These are phyloP conservation scores for Cranoglanis bouderius DNA, from an alignment of 2,113 vertebrate species.

Conservation along the genomic window DNA sequence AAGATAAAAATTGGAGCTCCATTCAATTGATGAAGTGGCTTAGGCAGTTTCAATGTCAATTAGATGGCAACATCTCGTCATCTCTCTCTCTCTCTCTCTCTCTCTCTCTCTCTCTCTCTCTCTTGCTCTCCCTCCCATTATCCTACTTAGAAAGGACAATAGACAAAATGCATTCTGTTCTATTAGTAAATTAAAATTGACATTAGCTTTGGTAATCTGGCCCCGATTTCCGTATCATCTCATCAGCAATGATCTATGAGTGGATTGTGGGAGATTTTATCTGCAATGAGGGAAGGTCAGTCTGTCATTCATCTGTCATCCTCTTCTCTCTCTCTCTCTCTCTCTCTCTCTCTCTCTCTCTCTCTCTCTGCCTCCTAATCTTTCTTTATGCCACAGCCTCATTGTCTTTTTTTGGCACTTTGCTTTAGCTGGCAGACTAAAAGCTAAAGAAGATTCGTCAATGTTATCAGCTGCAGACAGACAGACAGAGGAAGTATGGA, in stretches of 20 bases:
- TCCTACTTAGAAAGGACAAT: neutral
- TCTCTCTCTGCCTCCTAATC: constrained; percentile 7
- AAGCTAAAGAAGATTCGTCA: constrained; percentile 43
- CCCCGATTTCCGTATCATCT: neutral
- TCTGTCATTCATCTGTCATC: constrained; percentile 41
- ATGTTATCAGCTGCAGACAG: constrained; percentile 52
- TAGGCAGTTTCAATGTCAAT: constrained; percentile 35
- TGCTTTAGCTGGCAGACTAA: constrained; percentile 37
- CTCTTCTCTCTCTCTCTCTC: constrained; percentile 9
- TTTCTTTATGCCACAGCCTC: neutral
- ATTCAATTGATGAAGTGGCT: constrained; percentile 14
- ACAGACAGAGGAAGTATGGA: constrained; percentile 9
- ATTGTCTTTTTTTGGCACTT: constrained; percentile 40
- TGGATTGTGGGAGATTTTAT: constrained; percentile 34
- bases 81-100: neutral
- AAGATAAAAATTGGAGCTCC: neutral
- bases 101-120: neutral
- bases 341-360: neutral
- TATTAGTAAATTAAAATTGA: constrained; percentile 3
- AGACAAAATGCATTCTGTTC: neutral
- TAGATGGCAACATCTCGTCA: constrained; percentile 5
- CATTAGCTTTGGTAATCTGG: neutral
- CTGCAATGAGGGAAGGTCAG: constrained; percentile 42
- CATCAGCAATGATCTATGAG: constrained; percentile 44
- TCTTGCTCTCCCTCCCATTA: neutral